Conservation (phyloP, 2,888 invertebrate species). For the Iphiclides podalirius region DNA sequence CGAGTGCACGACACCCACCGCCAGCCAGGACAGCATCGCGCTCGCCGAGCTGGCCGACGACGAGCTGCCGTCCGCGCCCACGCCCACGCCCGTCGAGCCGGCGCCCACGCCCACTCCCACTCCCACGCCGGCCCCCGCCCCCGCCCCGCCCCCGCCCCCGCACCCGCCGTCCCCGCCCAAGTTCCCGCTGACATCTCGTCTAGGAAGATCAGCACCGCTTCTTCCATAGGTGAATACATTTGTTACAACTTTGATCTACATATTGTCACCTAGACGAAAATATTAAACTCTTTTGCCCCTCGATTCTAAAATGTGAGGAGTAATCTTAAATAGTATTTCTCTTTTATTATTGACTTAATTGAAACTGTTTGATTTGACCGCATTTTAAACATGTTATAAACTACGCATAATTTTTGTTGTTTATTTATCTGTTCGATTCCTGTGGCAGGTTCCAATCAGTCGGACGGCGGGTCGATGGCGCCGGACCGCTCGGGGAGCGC, state of each 20-base stretch:
- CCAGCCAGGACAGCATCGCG: slow-evolving; percentile 70
- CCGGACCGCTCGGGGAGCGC: slow-evolving; percentile 62
- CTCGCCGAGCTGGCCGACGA: slow-evolving; percentile 59
- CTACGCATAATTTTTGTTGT: too few relatives aligned
- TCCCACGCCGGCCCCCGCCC: slow-evolving; percentile 21
- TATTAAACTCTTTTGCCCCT: too few relatives aligned
- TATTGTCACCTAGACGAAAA: too few relatives aligned
- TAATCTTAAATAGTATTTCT: too few relatives aligned
- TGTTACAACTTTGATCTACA: too few relatives aligned
- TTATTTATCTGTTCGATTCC: too few relatives aligned
- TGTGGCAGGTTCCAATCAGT: slow-evolving; percentile 73
- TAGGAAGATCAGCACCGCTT: slow-evolving; percentile 70
- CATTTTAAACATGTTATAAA: too few relatives aligned
- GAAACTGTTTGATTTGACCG: too few relatives aligned
- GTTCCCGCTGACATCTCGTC: slow-evolving; percentile 13
- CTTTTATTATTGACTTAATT: too few relatives aligned
- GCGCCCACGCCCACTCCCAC: slow-evolving; percentile 10
- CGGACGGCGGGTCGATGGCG: slow-evolving; percentile 63
- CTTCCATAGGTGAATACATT: slow-evolving; percentile 55
- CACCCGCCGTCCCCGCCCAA: slow-evolving; percentile 19
- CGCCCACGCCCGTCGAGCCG: slow-evolving; percentile 13
- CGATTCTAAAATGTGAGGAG: too few relatives aligned
- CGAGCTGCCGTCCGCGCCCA: slow-evolving; percentile 37
- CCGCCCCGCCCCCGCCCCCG: slow-evolving; percentile 16
- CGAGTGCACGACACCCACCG: slow-evolving; percentile 76